Conservation (phyloP, 2,797 vertebrate genomes). For the Mormyrus proboscirostris region DNA sequence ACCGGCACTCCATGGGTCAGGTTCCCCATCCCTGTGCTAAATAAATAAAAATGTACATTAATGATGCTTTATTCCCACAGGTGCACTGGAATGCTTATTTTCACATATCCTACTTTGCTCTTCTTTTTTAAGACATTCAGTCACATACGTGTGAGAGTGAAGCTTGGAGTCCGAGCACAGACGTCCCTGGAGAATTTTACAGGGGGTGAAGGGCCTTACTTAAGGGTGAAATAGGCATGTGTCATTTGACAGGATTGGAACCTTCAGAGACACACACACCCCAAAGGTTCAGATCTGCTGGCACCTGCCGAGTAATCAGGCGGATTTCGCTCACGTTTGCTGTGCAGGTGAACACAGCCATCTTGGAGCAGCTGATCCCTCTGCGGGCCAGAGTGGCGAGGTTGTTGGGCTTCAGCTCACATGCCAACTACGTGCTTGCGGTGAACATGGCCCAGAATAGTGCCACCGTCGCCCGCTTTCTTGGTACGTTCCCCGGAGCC, state of each 20-base stretch:
- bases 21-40: not conserved
- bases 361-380: conserved; percentile 79
- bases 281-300: not conserved
- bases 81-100: not conserved
- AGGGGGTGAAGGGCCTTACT: not conserved
- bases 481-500: conserved; percentile 48
- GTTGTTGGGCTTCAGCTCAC: conserved; percentile 77
- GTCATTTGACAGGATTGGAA: not conserved
- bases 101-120: not conserved
- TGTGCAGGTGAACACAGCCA: conserved; percentile 75
- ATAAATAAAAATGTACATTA: not conserved
- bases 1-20: not conserved
- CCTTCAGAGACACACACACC: not conserved
- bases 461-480: conserved; percentile 55
- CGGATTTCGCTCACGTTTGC: conserved; percentile 17
- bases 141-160: not conserved
- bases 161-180: not conserved
- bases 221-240: not conserved
- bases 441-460: conserved; percentile 83
- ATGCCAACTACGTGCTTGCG: conserved; percentile 86
- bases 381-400: conserved; percentile 75
- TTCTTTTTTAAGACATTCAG: not conserved
- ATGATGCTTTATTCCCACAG: not conserved
- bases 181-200: not conserved
- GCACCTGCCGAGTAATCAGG: not conserved